A percentile compares a stretch with the other conserved stretches of the same genome.
Conservation (phyloP, 2,888 invertebrate genomes). For the Phengaris alcon region DNA sequence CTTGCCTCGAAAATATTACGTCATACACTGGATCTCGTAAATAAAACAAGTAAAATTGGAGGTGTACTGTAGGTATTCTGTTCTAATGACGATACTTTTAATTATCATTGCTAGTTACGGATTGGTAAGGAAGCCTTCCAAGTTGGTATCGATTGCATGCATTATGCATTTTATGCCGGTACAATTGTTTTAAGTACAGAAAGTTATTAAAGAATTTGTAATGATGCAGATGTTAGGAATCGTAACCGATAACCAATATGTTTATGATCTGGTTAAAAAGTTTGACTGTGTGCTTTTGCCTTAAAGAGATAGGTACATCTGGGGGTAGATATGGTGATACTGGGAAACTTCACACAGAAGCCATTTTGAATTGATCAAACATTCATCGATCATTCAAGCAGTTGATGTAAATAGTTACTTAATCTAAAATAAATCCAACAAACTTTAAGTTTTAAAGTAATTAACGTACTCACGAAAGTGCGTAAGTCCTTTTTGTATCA, state of each 20-base stretch:
- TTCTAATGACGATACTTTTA: neutral
- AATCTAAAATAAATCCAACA: neutral
- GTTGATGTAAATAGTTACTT: neutral
- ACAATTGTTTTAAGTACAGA: neutral
- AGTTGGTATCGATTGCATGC: constrained; percentile 23
- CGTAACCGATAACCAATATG: too few relatives aligned
- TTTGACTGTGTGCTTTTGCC: too few relatives aligned
- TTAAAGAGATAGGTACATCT: neutral
- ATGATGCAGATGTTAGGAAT: too few relatives aligned
- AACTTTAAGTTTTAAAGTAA: neutral
- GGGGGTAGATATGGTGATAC: neutral
- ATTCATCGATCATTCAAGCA: neutral
- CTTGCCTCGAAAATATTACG: neutral
- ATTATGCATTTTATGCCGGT: constrained; percentile 21
- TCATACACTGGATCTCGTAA: neutral
- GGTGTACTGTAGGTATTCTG: neutral
- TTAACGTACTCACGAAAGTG: neutral
- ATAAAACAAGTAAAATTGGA: neutral
- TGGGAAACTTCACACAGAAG: neutral
- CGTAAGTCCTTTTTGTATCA: neutral
- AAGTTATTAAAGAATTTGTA: neutral
- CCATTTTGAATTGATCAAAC: neutral
- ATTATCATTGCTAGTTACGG: constrained; percentile 13
- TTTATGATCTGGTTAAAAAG: too few relatives aligned
- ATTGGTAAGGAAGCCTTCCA: constrained; percentile 21